A percentile compares a stretch with the other conserved stretches of the same genome.
phyloP scores from a whole-genome alignment of 53 echinoderm and acorn worm genomes.

The Luidia sarsii region DNA sequence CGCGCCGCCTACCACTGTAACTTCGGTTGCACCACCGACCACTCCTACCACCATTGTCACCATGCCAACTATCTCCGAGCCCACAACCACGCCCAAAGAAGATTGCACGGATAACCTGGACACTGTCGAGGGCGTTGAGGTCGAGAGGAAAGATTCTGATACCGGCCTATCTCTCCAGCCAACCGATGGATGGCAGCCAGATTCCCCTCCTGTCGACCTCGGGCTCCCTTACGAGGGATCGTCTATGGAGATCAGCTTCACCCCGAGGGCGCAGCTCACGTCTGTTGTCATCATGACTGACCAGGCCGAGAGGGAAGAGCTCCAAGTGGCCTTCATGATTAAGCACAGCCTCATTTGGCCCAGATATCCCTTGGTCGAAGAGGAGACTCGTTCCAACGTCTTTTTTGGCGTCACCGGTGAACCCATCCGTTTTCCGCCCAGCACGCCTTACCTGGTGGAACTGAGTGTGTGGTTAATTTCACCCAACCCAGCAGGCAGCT shows the following conservation, averaged over 20 bases:
- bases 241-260: slow-evolving; percentile 13
- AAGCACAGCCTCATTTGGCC: not conserved
- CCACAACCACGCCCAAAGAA: not conserved
- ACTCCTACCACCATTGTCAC: not conserved
- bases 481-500: not conserved
- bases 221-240: not conserved
- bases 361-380: not conserved
- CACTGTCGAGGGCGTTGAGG: not conserved
- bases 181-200: not conserved
- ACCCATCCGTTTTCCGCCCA: not conserved
- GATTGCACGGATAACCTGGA: slow-evolving; percentile 1
- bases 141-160: not conserved
- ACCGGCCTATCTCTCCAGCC: not conserved
- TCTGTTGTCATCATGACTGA: slow-evolving; percentile 1
- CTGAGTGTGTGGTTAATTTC: not conserved
- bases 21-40: not conserved
- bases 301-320: not conserved
- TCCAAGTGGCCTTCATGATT: not conserved
- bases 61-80: not conserved
- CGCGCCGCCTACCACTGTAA: not conserved
- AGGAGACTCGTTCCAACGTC: not conserved
- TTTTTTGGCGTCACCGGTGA: not conserved
- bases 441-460: not conserved
- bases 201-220: not conserved
- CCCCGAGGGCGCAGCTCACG: not conserved